Percentiles rank a stretch among this genome's conserved stretches.
Conservation (phyloP, 2,797 vertebrate genomes). For the Acomys russatus region DNA sequence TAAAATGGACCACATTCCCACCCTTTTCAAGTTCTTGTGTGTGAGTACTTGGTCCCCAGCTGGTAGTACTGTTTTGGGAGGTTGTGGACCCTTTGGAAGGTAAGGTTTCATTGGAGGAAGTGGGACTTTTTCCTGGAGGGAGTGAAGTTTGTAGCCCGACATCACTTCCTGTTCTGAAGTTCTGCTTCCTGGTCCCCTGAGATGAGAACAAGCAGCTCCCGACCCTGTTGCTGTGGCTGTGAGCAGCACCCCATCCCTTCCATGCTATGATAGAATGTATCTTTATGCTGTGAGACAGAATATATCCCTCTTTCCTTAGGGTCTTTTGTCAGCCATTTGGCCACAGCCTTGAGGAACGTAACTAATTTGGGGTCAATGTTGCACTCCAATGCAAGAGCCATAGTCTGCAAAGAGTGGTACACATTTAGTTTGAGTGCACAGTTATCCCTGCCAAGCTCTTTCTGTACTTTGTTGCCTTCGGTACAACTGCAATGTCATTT, state of each 20-base stretch:
- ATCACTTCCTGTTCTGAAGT: neutral
- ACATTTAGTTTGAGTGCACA: neutral
- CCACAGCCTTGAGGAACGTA: neutral
- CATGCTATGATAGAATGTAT: neutral
- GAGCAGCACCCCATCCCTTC: neutral
- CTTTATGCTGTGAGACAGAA: neutral
- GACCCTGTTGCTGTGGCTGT: neutral
- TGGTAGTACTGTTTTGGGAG: neutral
- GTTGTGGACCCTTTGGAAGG: neutral
- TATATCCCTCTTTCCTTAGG: neutral
- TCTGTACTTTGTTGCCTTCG: neutral
- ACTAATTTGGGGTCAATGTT: neutral
- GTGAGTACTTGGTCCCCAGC: neutral
- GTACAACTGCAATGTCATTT: neutral
- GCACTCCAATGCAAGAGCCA: neutral
- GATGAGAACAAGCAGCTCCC: neutral
- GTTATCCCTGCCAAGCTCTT: neutral
- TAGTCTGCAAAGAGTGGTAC: neutral
- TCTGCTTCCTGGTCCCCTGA: neutral
- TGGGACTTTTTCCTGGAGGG: neutral
- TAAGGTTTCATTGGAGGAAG: neutral
- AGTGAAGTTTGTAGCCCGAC: neutral
- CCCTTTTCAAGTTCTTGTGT: neutral
- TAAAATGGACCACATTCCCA: neutral
- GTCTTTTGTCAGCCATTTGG: neutral